A percentile compares a stretch with the other conserved stretches of the same genome.
Evolutionary conservation across 2,113 vertebrate species (phyloP).

Genomic region (Candoia aspera): DNA sequence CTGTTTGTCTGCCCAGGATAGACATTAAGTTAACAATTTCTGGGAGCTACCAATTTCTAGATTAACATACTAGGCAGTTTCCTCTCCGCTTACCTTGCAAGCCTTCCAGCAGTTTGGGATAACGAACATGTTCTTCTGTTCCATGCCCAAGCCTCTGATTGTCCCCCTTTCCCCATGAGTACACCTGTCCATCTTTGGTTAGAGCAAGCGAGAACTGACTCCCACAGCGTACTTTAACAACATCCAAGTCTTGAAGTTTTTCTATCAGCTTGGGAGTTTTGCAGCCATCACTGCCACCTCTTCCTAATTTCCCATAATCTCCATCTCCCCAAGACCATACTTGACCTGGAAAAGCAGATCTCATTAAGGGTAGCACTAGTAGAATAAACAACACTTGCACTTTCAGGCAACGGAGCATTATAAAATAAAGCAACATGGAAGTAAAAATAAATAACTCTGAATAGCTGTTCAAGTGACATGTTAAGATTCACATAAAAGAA

Average conservation of each 20-base stretch:
- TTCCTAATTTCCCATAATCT: constrained; percentile 94
- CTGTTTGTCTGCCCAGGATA: neutral
- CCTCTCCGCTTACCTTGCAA: constrained; percentile 82
- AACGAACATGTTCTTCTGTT: constrained; percentile 94
- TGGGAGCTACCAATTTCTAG: neutral
- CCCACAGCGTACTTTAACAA: constrained; percentile 92
- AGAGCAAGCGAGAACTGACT: constrained; percentile 96
- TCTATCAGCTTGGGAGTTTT: constrained; percentile 96
- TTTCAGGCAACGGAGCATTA: neutral
- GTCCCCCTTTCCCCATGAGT: constrained; percentile 98
- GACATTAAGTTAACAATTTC: neutral
- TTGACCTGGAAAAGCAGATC: constrained; percentile 79
- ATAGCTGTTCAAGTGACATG: neutral
- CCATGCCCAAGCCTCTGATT: constrained; percentile 97
- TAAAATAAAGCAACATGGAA: neutral
- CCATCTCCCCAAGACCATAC: constrained; percentile 99
- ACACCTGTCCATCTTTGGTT: constrained; percentile 95
- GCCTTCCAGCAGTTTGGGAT: constrained; percentile 92
- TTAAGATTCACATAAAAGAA: neutral
- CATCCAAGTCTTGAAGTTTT: constrained; percentile 93
- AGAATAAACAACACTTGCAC: neutral
- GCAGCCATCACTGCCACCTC: constrained; percentile 96
- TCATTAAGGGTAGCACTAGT: neutral
- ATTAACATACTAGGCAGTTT: neutral
- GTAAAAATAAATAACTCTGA: neutral